Evolutionary conservation across 2,888 invertebrate species (phyloP), one percentile per base, ranked within the genome.

Genomic region (Hipparchia semele): DNA sequence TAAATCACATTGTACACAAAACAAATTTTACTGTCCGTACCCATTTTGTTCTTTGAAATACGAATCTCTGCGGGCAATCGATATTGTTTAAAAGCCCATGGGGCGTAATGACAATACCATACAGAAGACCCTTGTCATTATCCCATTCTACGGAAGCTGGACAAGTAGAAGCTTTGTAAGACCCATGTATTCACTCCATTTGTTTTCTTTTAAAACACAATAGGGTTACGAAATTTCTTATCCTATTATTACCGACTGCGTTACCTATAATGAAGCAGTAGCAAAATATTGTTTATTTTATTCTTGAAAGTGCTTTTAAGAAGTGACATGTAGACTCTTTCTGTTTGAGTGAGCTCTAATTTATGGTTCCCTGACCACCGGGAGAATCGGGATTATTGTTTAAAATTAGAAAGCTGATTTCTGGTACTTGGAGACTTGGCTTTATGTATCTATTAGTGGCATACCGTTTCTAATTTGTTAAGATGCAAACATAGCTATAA

Each of bases 281-380:
- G 93, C 92, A 87, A 93, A 92, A 94, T 91, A 90, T 91, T 92
- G 90, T 93, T 90, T 92, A 87, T 91, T 92, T 92, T 89, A 88
- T 81, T 84, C 84, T 87, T 85, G 84, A 89, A 89, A 87, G 85
- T 77, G 86, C 87, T 88, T 90, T 89, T 82, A 88, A 89, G 86
- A 87, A 85, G 89, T 88, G 92, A 88, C 90, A 91, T 90, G 87
- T 89, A 90, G 88, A 83, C 85, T 83, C 83, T 85, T 87, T 86
- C 83, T 87, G 82, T 84, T 84, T 84, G 81, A 87, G 82, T 84
- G 83, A 82, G 77, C 81, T 84, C 78, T 87, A 90, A 93, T 92
- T 93, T 92, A 92, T 90, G 85, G 83, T 77, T 79, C 81, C 79
- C 80, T 84, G 87, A 88, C 90, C 89, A 87, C 88, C 79, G 82